Evolutionary conservation across 2,797 vertebrate species (phyloP), one percentile per base, ranked within the genome.

Genomic region (Lepidocolaptes lacrymiger): DNA sequence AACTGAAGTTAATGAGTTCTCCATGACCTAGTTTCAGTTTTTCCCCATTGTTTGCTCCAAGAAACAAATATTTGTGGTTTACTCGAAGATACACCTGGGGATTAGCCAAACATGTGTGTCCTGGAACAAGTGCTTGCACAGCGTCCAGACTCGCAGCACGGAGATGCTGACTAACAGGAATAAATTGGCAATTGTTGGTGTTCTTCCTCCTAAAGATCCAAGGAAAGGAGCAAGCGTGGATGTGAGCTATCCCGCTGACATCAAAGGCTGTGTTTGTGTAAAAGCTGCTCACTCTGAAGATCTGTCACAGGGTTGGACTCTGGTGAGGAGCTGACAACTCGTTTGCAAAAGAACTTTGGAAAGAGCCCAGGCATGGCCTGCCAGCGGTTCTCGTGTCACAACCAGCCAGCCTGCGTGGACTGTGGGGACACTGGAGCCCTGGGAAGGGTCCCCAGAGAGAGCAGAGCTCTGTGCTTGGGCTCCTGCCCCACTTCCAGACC

Each of bases 11-110:
- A 51, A 58, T 56, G 61, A 39, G 49, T 46, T 74, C 71, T 69
- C 51, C 59, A 17, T 44, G 41, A 77, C 48, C 30, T 76, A 4
- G 2, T 59, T 91, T 72, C 19, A 11, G 6, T 27, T 85, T 78
- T 88, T 77, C 75, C 22, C 56, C 21, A 7, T 14, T 26, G 28
- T 67, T 89, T 88, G 56, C 36, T 79, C 85, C 81, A 83, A 89
- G 77, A 88, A 89, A 74, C 72, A 89, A 89, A 39, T 88, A 43
- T 32, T 77, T 89, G 85, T 80, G 91, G 44, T 37, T 90, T 61
- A 24, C 66, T 44, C 85, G 11, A 39, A 88, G 82, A 88, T 84
- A 32, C 37, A 67, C 48, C 74, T 87, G 0, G 0, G 75, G 75
- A 64, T 68, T 41, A 87, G 61, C 78, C 78, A 52, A 80, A 48